Conservation (phyloP, 2,888 invertebrate species). For the Cinara cedri region DNA sequence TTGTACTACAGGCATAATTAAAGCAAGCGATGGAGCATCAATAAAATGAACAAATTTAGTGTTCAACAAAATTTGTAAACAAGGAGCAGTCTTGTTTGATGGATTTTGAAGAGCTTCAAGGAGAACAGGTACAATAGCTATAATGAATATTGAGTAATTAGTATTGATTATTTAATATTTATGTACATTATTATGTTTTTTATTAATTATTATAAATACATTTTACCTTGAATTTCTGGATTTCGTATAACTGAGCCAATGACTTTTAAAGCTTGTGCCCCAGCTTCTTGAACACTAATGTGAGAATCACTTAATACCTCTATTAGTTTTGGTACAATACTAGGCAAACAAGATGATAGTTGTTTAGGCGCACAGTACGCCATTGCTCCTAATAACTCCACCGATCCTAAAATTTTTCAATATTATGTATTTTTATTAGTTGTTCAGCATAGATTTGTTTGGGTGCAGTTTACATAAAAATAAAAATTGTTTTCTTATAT, state of each 20-base stretch:
- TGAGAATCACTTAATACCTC: constrained; percentile 98
- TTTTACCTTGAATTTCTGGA: constrained; percentile 89
- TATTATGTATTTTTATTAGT: neutral
- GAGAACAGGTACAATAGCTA: constrained; percentile 84
- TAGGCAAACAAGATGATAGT: constrained; percentile 94
- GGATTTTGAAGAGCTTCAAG: constrained; percentile 94
- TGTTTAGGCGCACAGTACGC: constrained; percentile 99
- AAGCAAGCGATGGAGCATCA: constrained; percentile 95
- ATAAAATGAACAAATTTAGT: constrained; percentile 99
- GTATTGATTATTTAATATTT: neutral
- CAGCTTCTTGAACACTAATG: constrained; percentile 95
- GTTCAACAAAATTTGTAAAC: constrained; percentile 90
- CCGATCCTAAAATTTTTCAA: constrained; percentile 72
- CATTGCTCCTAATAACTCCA: constrained; percentile 96
- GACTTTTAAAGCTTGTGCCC: constrained; percentile 90
- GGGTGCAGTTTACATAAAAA: too few species aligned
- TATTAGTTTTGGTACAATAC: constrained; percentile 96
- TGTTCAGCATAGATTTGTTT: too few species aligned
- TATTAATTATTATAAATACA: neutral
- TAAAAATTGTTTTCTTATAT: too few species aligned
- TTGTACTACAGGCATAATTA: constrained; percentile 99
- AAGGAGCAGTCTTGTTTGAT: constrained; percentile 89
- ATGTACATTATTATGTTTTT: neutral
- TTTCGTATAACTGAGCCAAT: constrained; percentile 98
- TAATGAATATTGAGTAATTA: constrained; percentile 48